These are phyloP conservation scores for Chouioia cunea DNA, from an alignment of 2,888 invertebrate genomes.

Conservation along the genomic window DNA sequence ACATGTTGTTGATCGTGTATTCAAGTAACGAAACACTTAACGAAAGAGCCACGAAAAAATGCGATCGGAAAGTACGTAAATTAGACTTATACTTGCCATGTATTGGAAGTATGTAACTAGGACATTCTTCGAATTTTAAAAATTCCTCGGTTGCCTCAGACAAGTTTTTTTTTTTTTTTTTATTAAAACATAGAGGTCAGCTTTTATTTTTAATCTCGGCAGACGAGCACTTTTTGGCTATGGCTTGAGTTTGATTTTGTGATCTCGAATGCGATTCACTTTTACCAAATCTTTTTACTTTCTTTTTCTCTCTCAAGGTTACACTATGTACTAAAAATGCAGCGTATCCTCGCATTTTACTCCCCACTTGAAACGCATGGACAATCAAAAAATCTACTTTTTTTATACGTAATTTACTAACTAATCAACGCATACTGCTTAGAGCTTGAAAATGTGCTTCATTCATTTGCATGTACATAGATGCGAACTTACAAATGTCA, in stretches of 20 bases:
- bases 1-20: too few species aligned
- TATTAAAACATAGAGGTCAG: slow-evolving; percentile 12
- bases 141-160: slow-evolving; percentile 1
- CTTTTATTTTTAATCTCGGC: slow-evolving; percentile 14
- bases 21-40: slow-evolving; percentile 30
- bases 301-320: slow-evolving; percentile 25
- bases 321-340: too few species aligned
- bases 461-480: too few species aligned
- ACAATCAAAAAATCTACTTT: too few species aligned
- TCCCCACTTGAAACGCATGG: too few species aligned
- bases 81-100: slow-evolving; percentile 12
- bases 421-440: too few species aligned
- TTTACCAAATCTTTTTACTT: slow-evolving; percentile 17
- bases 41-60: background rate
- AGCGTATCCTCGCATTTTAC: too few species aligned
- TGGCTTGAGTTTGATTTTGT: slow-evolving; percentile 20
- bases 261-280: slow-evolving; percentile 30
- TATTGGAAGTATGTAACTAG: slow-evolving; percentile 32
- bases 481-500: too few species aligned
- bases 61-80: slow-evolving; percentile 3
- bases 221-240: background rate
- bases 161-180: slow-evolving; percentile 1
- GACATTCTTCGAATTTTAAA: slow-evolving; percentile 30
- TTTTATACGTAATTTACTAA: too few species aligned
- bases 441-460: too few species aligned